Base-by-base conservation (phyloP, 1,140 invertebrate genomes). In the Eupeodes corollae region DNA sequence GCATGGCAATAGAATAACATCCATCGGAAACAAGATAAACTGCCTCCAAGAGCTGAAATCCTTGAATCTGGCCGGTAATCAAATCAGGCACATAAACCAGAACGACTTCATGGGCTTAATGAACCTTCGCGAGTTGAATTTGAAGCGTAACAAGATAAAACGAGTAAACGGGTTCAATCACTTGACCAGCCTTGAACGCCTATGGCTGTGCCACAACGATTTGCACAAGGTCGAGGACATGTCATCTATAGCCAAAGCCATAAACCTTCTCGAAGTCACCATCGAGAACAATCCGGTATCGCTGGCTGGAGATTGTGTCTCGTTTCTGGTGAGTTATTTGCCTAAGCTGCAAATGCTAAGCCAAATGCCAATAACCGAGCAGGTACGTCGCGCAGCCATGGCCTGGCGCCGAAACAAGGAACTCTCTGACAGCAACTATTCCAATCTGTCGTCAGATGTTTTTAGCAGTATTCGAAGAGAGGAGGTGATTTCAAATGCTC, bases 61-160 rank as follows among this genome's bases (percentile, higher is more conserved):
- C 0, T 71, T 95, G 8, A 95, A 95, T 73, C 75, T 94, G 52
- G 90, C 90, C 33, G 90, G 89, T 1, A 95, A 95, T 70, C 81
- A 86, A 61, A 82, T 95, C 39, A 76, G 80, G 53, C 75, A 73
- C 48, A 80, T 92, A 42, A 80, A 80, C 10, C 71, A 69, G 50
- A 79, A 72, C 63, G 88, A 86, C 59, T 77, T 93, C 32, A 75
- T 80, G 52, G 88, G 89, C 0, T 68, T 93, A 26, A 63, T 73
- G 21, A 82, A 83, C 5, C 59, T 95, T 11, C 79, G 83, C 51
- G 91, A 95, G 61, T 69, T 94, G 6, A 95, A 94, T 73, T 71
- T 95, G 1, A 79, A 89, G 54, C 73, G 90, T 37, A 95, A 95
- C 70, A 77, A 82, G 50, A 76, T 94, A 42, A 80, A 79, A 55